Percentiles rank a stretch among this genome's conserved stretches.
Conservation (phyloP, 2,113 vertebrate species). For the Indicator maculatus region DNA sequence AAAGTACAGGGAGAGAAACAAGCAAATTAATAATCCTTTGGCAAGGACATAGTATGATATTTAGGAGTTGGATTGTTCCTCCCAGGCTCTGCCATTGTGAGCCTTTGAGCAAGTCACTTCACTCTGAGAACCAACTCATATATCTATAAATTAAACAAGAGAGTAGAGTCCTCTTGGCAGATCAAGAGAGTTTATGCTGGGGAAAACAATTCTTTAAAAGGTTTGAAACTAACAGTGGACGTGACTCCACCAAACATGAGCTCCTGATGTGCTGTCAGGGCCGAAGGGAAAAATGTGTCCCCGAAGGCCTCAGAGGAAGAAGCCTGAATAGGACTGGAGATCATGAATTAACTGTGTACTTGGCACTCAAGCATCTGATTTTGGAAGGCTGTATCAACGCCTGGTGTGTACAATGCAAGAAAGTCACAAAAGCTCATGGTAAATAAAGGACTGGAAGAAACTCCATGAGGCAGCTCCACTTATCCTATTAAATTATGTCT, state of each 20-base stretch:
- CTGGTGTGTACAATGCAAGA: background rate
- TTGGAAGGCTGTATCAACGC: background rate
- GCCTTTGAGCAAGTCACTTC: background rate
- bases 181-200: background rate
- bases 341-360: background rate
- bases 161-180: background rate
- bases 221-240: background rate
- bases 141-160: conserved; percentile 27
- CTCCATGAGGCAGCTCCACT: background rate
- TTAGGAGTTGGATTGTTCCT: background rate
- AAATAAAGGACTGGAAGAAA: background rate
- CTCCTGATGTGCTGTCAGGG: accelerated
- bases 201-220: background rate
- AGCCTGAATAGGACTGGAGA: background rate
- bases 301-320: background rate
- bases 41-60: background rate
- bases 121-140: background rate
- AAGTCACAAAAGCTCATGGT: background rate
- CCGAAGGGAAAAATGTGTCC: background rate
- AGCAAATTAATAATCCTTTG: background rate
- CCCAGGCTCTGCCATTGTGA: background rate
- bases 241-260: accelerated
- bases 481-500: background rate
- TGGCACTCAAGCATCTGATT: background rate
- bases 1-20: background rate